Base-by-base conservation (phyloP, 2,797 vertebrate genomes). In the Halcyon leucocephala region DNA sequence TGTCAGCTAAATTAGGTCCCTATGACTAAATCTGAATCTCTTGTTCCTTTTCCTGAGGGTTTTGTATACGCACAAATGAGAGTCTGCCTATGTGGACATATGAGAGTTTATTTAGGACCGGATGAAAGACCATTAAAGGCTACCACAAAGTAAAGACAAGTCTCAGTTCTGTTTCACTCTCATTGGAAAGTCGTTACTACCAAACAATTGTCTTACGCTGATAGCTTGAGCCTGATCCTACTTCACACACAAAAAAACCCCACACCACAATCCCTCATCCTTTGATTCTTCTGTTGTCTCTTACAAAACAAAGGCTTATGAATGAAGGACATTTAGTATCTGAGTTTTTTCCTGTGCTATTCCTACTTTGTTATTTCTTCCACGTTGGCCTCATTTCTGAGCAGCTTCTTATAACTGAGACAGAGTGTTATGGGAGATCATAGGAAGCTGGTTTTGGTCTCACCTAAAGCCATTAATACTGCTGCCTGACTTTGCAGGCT, bases 361-460 rank as follows among this genome's bases (percentile, higher is more conserved):
- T 70, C 14, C 29, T n/a, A 4, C 12, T 78, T 74, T 91, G 89
- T 88, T 51, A 60, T 71, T 94, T 86, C 65, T 74, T 77, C 61
- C 10, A 31, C 17, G 37, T 74, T 78, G 61, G 54, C 79, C 93
- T 95, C 10, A 54, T 90, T 95, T 96, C 69, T 66, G 66, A 84
- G 44, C 62, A 82, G 51, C 64, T 86, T 76, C 66, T 67, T 70
- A 4, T 67, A 95, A 91, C 1, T 87, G 76, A 84, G 79, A 71
- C 54, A 78, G 69, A 84, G 46, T 81, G 60, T 82, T 83, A 64
- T 4, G 46, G 60, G 37, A 93, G 48, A 86, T 84, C 62, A 92
- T 5, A 77, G 55, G 62, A 89, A 82, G 55, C 71, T 93, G 71
- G 42, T 86, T 79, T 89, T 87, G 79, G 82, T 70, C 85, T 78